Evolutionary conservation across 2,113 vertebrate genomes (phyloP).

Genomic region (Apteryx mantelli): DNA sequence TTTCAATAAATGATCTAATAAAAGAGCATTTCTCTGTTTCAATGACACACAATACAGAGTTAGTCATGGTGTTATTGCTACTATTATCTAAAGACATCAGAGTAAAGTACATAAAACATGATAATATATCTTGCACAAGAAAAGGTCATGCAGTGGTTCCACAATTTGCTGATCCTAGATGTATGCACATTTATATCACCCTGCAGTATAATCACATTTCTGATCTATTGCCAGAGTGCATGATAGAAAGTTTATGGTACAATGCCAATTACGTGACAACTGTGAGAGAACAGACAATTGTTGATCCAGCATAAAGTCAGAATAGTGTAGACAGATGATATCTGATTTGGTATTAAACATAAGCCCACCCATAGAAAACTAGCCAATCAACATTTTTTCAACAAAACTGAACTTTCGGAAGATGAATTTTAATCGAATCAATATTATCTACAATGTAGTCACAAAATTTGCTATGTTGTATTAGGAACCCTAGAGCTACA

Average conservation of each 20-base stretch:
- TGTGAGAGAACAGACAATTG: constrained; percentile 33
- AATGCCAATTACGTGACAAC: constrained; percentile 21
- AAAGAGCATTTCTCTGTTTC: constrained; percentile 18
- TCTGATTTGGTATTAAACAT: constrained; percentile 53
- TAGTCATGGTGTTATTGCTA: background rate
- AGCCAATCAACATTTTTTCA: constrained; percentile 26
- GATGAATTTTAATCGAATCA: background rate
- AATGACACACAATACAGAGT: background rate
- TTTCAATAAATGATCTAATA: constrained; percentile 23
- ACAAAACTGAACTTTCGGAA: constrained; percentile 3
- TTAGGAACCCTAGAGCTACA: background rate
- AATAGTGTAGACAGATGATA: constrained; percentile 56
- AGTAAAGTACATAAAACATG: background rate
- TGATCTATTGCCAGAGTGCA: background rate
- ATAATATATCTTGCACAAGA: background rate
- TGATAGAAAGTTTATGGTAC: constrained; percentile 18
- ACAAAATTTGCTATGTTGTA: background rate
- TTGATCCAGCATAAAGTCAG: constrained; percentile 53
- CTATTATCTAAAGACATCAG: constrained; percentile 51
- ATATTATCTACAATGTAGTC: background rate
- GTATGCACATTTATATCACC: constrained; percentile 9
- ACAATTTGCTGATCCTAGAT: constrained; percentile 44
- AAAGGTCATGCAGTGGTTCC: constrained; percentile 43
- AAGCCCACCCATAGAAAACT: constrained; percentile 34
- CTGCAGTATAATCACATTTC: constrained; percentile 48